These are phyloP conservation scores for Nemurella pictetii DNA, from an alignment of 2,888 invertebrate species.

Conservation along the genomic window DNA sequence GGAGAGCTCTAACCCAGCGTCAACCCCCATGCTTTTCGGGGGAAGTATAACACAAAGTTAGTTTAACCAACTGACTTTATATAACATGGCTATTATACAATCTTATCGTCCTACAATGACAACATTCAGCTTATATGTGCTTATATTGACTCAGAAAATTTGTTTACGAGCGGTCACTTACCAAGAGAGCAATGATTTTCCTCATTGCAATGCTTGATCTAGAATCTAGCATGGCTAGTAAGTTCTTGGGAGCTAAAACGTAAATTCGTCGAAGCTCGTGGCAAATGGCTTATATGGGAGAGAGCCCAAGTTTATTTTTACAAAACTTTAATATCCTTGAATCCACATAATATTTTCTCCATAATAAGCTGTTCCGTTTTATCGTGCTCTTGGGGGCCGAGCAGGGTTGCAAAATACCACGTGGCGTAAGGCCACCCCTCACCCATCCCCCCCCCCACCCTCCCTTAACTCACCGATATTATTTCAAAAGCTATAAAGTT, in stretches of 20 bases:
- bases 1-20: not conserved
- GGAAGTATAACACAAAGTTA: not conserved
- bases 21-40: not conserved
- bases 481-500: constrained; percentile 9
- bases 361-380: constrained; percentile 23
- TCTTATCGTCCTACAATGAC: not conserved
- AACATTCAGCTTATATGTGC: too few species aligned
- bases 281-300: not conserved
- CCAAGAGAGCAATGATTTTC: not conserved
- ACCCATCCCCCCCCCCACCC: not conserved
- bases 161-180: not conserved
- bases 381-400: constrained; percentile 13
- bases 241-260: not conserved
- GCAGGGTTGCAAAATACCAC: too few species aligned
- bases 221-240: not conserved
- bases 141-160: not conserved
- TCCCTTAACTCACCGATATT: not conserved
- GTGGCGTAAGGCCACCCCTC: not conserved
- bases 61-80: too few species aligned
- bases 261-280: not conserved
- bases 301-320: not conserved
- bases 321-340: constrained; percentile 22
- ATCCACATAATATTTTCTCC: constrained; percentile 22
- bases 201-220: too few species aligned
- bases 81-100: not conserved